Evolutionary conservation across 2,113 vertebrate genomes (phyloP).

Genomic region (Notechis scutatus): DNA sequence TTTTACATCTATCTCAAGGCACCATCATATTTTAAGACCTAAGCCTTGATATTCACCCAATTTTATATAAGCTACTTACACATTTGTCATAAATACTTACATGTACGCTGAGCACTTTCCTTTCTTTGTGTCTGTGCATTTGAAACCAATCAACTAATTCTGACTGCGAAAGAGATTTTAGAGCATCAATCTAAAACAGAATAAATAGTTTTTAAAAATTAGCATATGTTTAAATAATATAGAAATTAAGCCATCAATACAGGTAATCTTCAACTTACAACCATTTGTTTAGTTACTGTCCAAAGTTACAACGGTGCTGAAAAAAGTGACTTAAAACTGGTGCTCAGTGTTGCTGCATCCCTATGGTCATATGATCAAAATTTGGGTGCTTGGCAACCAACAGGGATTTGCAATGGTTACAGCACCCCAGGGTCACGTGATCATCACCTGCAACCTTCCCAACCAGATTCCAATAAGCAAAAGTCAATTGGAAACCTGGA

Average conservation of each 20-base stretch:
- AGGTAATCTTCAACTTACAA: no score
- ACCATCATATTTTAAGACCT: not conserved
- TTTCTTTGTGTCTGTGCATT: conserved; percentile 72
- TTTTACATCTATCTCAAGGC: not conserved
- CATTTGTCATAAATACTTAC: conserved; percentile 69
- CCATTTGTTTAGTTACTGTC: not conserved
- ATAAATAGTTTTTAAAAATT: not conserved
- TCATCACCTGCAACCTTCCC: not conserved
- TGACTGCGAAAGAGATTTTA: conserved; percentile 81
- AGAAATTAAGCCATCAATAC: not conserved
- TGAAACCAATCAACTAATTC: conserved; percentile 86
- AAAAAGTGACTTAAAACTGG: not conserved
- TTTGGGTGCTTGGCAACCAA: not conserved
- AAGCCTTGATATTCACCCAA: not conserved
- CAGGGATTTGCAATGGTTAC: not conserved
- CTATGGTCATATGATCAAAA: not conserved
- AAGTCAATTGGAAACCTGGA: not conserved
- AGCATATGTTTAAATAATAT: not conserved
- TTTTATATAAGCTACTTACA: not conserved
- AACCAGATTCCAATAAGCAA: not conserved
- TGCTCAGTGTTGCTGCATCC: not conserved
- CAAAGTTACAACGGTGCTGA: not conserved
- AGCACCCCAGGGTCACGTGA: not conserved
- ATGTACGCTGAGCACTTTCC: conserved; percentile 88
- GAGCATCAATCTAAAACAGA: conserved; percentile 82